Percentiles rank a stretch among this genome's conserved stretches.
Conservation (phyloP, 2,888 invertebrate species). For the Epicampocera succincta region DNA sequence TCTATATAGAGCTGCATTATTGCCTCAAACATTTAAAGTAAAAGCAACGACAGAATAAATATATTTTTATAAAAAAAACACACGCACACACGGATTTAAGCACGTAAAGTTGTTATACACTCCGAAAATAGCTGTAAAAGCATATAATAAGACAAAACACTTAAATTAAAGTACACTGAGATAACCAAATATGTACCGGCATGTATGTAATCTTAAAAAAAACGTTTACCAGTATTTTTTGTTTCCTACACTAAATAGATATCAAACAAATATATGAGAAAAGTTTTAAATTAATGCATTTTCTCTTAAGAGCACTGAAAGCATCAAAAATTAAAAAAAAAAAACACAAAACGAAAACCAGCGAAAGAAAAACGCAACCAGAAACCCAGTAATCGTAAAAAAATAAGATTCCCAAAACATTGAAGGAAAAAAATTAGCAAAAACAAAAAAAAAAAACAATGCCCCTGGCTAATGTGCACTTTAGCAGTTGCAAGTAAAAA, state of each 20-base stretch:
- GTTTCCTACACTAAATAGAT: slow-evolving; percentile 27
- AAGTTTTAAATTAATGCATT: slow-evolving; percentile 68
- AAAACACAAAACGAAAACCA: slow-evolving; percentile 10
- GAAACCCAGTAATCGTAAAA: slow-evolving; percentile 47
- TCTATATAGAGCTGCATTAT: too few relatives aligned
- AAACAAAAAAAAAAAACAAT: slow-evolving; percentile 41
- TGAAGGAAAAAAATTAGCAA: slow-evolving; percentile 18
- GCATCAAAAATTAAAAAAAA: slow-evolving; percentile 47
- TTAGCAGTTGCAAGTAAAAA: slow-evolving; percentile 46
- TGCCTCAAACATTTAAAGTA: too few relatives aligned
- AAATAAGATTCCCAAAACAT: slow-evolving; percentile 52
- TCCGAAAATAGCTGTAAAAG: slow-evolving; percentile 57
- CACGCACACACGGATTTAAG: too few relatives aligned
- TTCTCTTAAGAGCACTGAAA: slow-evolving; percentile 63
- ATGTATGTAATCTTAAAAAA: neutral
- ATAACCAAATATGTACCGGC: neutral
- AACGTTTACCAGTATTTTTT: slow-evolving; percentile 16
- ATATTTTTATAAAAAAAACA: too few relatives aligned
- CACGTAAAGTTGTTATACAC: slow-evolving; percentile 54
- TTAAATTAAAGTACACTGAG: slow-evolving; percentile 50
- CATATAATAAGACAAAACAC: slow-evolving; percentile 59
- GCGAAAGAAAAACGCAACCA: slow-evolving; percentile 38
- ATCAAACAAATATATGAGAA: slow-evolving; percentile 63
- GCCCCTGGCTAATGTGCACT: slow-evolving; percentile 68
- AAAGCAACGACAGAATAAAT: too few relatives aligned